Percentiles rank a stretch among this genome's conserved stretches.
Evolutionary conservation across 2,113 vertebrate species (phyloP).

Genomic region (Neolamprologus kungweensis): DNA sequence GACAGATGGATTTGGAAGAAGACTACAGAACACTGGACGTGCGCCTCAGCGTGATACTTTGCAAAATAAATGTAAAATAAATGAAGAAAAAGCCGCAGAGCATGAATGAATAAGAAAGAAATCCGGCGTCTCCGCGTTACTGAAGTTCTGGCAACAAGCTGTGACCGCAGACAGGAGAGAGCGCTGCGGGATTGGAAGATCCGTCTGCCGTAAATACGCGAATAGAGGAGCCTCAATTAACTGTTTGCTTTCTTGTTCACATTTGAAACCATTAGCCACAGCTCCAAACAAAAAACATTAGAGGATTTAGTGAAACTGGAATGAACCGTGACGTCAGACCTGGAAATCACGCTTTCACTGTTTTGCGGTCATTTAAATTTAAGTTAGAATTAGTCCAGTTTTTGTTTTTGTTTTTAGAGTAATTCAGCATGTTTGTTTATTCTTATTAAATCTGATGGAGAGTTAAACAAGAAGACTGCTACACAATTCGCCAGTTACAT

Average conservation of each 20-base stretch:
- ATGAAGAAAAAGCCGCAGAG: slow-evolving; percentile 6
- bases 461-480: background rate
- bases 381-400: background rate
- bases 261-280: background rate
- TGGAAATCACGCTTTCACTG: background rate
- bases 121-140: slow-evolving; percentile 1
- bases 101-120: slow-evolving; percentile 12
- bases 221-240: background rate
- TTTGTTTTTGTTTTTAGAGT: background rate
- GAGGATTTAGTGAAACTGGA: background rate
- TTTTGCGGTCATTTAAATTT: background rate
- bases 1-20: background rate
- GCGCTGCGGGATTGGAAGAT: slow-evolving; percentile 43
- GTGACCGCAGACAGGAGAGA: slow-evolving; percentile 21
- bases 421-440: background rate
- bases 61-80: background rate
- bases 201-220: slow-evolving; percentile 51
- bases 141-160: slow-evolving; percentile 37
- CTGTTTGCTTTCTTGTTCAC: background rate
- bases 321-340: background rate
- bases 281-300: background rate
- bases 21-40: background rate
- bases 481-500: background rate
- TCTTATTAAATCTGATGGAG: background rate
- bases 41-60: background rate